Base-by-base conservation (phyloP, 2,113 vertebrate species). In the Ranitomeya variabilis region DNA sequence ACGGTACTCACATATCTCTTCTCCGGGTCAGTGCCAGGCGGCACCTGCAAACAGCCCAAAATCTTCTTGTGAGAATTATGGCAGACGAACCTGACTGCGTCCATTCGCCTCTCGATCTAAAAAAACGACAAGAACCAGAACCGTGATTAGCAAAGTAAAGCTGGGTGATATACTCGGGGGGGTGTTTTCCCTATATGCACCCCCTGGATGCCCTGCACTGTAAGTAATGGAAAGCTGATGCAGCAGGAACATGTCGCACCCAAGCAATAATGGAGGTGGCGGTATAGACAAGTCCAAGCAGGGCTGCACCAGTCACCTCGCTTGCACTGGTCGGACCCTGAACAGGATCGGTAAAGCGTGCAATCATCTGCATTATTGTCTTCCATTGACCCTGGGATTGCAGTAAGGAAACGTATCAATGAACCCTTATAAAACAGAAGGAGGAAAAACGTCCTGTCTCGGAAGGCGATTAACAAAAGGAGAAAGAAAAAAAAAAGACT, bases 101-200 rank as follows among this genome's bases (percentile, higher is more conserved):
- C 98, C 92, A 99, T 96, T 15, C 98, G 96, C 31, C 97, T 95
- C 90, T 99, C 98, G 0, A 99, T 99, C 98, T 99, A 91, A 1
- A 0, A 0, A 71, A 67, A 81, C 5, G 31, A 45, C 26, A 62
- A 51, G 9, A 26, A 13, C 7, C 8, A 13, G 12, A 9, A 57
- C 12, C 4, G 12, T 11, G 55, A 57, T 57, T 57, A 13, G 12
- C 55, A 45, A 45, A 45, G 37, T 45, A 45, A 45, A 45, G 37
- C 37, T 45, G 37, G 37, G 37, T 45, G 5, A 45, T 4, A 45
- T 45, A 31, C 26, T 2, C 37, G 5, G 37, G 37, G 37, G 37
- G 37, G 37, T 45, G 1, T 2, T 45, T 45, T 45, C 37, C 37
- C 37, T 45, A 45, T 45, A 13, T 13, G 8, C 55, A 57, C 12